Base-by-base conservation (phyloP, 2,888 invertebrate genomes). In the Xestia ashworthii region DNA sequence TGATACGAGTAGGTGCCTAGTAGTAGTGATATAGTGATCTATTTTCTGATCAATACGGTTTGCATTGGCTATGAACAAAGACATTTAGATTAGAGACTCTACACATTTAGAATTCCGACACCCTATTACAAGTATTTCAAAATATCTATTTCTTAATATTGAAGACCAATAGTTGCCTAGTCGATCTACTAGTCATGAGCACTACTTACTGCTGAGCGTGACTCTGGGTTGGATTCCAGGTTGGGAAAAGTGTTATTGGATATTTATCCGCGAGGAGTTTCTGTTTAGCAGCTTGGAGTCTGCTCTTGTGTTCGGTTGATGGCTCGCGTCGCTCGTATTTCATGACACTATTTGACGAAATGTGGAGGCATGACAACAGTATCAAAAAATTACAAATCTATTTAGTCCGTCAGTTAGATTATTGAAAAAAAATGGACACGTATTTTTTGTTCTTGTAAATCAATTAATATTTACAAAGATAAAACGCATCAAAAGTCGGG, bases 1-100 rank as follows among this genome's bases (percentile, higher is more conserved):
- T 19, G 50, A 3, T 71, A n/a, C n/a, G n/a, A n/a, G n/a, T n/a
- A 64, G 2, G 16, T 74, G 78, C 41, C 62, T n/a, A 53, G 60
- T 55, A 16, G 44, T 9, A 44, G 44, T 44, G 44, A 9, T 60
- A 25, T 25, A 32, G 19, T 25, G 5, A 70, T 58, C 25, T 44
- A 6, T 58, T 46, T 62, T 53, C 22, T 19, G 16, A 46, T 11
- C 1, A 3, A 62, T 38, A 22, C 3, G 1, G 5, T 22, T 46
- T 55, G 9, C 11, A 25, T 25, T 50, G 25, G 22, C 14, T n/a
- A 6, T 46, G 38, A 64, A 14, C 41, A 64, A n/a, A 41, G 12
- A 14, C 1, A 41, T 41, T 64, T 41, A 22, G 25, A n/a, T n/a
- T n/a, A n/a, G n/a, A n/a, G n/a, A n/a, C 16, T 60, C 16, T 32